These are phyloP conservation scores for Panagrolaimus sp. DNA, from an alignment of 1,140 invertebrate species.

Conservation along the genomic window DNA sequence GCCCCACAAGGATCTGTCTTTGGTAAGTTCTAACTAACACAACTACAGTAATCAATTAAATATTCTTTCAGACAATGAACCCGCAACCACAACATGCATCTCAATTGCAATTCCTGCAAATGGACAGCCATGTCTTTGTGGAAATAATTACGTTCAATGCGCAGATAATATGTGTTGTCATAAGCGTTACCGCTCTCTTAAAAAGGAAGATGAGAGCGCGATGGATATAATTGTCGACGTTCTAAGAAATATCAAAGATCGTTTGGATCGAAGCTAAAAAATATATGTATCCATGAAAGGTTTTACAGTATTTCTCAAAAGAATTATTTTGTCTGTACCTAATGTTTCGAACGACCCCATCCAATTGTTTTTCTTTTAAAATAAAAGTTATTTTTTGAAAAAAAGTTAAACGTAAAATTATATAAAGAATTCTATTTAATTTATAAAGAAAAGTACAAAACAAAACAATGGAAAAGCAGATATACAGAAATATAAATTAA, in stretches of 20 bases:
- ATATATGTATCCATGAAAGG: not conserved
- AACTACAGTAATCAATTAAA: not conserved
- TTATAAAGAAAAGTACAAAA: too few relatives aligned
- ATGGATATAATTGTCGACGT: slow-evolving; percentile 12
- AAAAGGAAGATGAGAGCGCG: slow-evolving; percentile 1
- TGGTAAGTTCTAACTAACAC: too few relatives aligned
- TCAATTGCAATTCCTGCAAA: slow-evolving; percentile 1
- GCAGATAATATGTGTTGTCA: slow-evolving; percentile 15
- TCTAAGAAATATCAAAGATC: slow-evolving; percentile 1
- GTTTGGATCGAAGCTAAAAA: not conserved
- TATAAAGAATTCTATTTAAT: too few relatives aligned
- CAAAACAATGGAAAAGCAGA: too few relatives aligned
- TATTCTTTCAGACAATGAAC: not conserved
- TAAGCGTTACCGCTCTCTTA: slow-evolving; percentile 8
- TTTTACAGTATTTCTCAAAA: slow-evolving; percentile 6
- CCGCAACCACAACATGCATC: slow-evolving; percentile 4
- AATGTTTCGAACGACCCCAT: not conserved
- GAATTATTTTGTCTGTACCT: slow-evolving; percentile 12
- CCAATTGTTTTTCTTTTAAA: not conserved
- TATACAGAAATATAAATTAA: too few relatives aligned
- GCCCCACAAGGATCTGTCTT: too few relatives aligned
- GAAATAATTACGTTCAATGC: slow-evolving; percentile 9
- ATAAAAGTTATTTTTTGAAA: too few relatives aligned
- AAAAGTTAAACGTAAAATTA: too few relatives aligned
- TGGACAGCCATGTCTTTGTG: not conserved